These are phyloP conservation scores for Cryptocephalus moraei DNA, from an alignment of 2,888 invertebrate genomes.

Conservation along the genomic window DNA sequence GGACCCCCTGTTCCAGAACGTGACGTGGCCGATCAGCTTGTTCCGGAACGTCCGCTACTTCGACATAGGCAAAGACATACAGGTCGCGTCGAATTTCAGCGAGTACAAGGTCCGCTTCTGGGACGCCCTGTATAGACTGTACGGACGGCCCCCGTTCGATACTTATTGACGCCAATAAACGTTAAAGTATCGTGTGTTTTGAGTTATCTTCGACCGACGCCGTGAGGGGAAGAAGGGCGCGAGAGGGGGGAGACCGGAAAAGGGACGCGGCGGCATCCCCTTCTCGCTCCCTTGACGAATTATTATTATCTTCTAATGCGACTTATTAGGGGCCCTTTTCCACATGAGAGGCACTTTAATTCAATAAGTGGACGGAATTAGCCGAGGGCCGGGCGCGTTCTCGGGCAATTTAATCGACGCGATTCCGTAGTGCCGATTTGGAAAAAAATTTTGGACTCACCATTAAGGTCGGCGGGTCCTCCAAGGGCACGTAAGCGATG, in stretches of 20 bases:
- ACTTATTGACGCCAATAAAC: slow-evolving; percentile 11
- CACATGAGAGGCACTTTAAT: slow-evolving; percentile 16
- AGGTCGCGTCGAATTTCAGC: slow-evolving; percentile 6
- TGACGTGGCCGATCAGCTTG: not conserved
- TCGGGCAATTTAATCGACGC: no score
- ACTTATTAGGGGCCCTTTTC: slow-evolving; percentile 11
- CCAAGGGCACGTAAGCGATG: slow-evolving; percentile 62
- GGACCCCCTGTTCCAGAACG: no score
- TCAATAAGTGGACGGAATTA: slow-evolving; percentile 16
- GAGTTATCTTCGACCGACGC: no score
- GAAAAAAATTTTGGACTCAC: slow-evolving; percentile 46
- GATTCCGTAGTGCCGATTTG: not conserved
- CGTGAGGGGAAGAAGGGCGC: no score
- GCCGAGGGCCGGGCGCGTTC: slow-evolving; percentile 5
- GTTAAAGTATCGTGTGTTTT: no score
- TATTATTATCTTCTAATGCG: slow-evolving; percentile 13
- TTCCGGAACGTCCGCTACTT: slow-evolving; percentile 12
- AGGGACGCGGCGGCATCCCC: no score
- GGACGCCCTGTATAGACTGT: slow-evolving; percentile 12
- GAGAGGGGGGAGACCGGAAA: no score
- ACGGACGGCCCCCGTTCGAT: slow-evolving; percentile 16
- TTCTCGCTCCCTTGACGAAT: slow-evolving; percentile 14
- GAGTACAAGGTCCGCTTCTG: slow-evolving; percentile 15
- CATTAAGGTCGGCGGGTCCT: slow-evolving; percentile 48
- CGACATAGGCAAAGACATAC: slow-evolving; percentile 14